Percentiles rank a stretch among this genome's conserved stretches.
Evolutionary conservation across 2,797 vertebrate species (phyloP).

Genomic region (Protosalanx chinensis): DNA sequence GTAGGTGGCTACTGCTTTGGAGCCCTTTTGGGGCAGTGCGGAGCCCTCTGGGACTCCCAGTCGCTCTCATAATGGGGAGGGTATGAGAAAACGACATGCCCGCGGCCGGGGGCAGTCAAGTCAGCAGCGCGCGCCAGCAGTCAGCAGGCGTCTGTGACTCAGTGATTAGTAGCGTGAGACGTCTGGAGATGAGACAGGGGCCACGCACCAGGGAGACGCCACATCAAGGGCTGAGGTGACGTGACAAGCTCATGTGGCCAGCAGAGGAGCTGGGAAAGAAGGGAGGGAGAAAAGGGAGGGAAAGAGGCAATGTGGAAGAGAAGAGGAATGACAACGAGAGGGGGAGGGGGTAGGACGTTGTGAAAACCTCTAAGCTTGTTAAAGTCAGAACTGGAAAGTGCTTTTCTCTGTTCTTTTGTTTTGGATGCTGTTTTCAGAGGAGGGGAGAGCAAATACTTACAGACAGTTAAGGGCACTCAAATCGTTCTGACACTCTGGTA

Average conservation of each 20-base stretch:
- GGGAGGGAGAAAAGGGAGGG: conserved; percentile 31
- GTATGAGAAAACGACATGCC: conserved; percentile 17
- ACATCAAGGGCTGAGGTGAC: conserved; percentile 65
- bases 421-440: conserved; percentile 40
- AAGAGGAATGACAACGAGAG: conserved; percentile 15
- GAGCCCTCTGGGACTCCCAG: conserved; percentile 41
- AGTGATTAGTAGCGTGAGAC: conserved; percentile 68
- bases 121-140: conserved; percentile 46
- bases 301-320: conserved; percentile 27
- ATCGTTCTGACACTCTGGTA: neutral
- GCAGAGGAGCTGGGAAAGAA: conserved; percentile 47
- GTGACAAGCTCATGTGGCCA: conserved; percentile 61
- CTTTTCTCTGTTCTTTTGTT: conserved; percentile 39
- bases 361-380: conserved; percentile 33
- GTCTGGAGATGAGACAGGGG: conserved; percentile 59
- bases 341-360: conserved; percentile 39
- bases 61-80: conserved; percentile 25
- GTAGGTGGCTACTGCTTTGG: conserved; percentile 27
- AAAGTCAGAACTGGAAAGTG: conserved; percentile 29
- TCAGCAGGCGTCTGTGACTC: conserved; percentile 63
- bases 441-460: conserved; percentile 39
- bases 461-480: conserved; percentile 3
- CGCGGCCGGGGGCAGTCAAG: conserved; percentile 31
- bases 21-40: conserved; percentile 43
- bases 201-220: conserved; percentile 61